phyloP scores from a whole-genome alignment of 2,113 vertebrate genomes.

The Sisor rabdophorus region DNA sequence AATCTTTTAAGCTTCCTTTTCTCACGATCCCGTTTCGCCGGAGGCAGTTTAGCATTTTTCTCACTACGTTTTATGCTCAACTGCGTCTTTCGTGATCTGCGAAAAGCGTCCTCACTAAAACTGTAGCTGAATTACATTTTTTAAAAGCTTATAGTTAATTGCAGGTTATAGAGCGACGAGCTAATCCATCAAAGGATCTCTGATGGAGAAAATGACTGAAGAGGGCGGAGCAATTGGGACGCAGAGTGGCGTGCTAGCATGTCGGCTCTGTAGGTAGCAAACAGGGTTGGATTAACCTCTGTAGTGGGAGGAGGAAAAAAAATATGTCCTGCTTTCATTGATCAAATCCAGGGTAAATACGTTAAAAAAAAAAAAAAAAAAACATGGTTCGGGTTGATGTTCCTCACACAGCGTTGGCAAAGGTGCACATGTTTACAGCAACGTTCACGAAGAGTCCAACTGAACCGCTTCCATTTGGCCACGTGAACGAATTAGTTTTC shows the following conservation, averaged over 20 bases:
- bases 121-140: neutral
- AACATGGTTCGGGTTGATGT: neutral
- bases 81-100: neutral
- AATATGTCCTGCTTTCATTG: neutral
- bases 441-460: constrained; percentile 23
- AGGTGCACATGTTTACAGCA: constrained; percentile 9
- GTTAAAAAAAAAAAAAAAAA: neutral
- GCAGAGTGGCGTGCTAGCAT: neutral
- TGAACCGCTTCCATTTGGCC: constrained; percentile 38
- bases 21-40: neutral
- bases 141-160: neutral
- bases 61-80: neutral
- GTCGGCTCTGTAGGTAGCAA: constrained; percentile 6
- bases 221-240: neutral
- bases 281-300: neutral
- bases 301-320: neutral
- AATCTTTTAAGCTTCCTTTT: neutral
- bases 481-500: constrained; percentile 15
- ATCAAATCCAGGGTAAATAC: neutral
- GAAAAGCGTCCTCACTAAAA: neutral
- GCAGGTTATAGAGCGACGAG: neutral
- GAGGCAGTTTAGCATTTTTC: neutral
- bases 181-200: constrained; percentile 11
- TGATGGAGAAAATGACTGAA: neutral
- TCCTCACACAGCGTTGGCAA: neutral